Base-by-base conservation (phyloP, 2,797 vertebrate species). In the Pseudochirops corinnae region DNA sequence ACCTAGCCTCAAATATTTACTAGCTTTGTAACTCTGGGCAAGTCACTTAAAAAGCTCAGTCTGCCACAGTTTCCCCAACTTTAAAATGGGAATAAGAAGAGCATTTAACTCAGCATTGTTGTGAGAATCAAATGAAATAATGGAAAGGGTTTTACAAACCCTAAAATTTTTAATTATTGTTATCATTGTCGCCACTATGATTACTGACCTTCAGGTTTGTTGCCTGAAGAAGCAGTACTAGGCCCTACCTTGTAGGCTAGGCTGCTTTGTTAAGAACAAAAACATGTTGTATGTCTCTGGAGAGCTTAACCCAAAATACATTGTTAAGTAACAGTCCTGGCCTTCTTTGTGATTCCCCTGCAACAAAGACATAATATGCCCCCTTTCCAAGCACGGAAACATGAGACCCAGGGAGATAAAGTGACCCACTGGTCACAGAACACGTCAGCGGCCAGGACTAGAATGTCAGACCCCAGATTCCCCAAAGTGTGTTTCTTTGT, bases 191-290 rank as follows among this genome's bases (percentile, higher is more conserved):
- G 46, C 52, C 91, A 93, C 28, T 55, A 29, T 90, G n/a, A 95
- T 93, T 56, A 95, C 93, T 56, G 90, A 93, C 31, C 62, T 31
- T 56, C 21, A 6, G 90, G 92, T 91, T 58, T 91, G 46, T 10
- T 24, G 10, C 18, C 33, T 53, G 95, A 53, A 93, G 91, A 91
- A 12, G 31, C 7, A 53, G 33, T 55, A 55, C 53, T 55, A 95
- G 16, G 53, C 94, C 87, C 94, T 92, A 94, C 93, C 67, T 95
- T 58, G 82, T 95, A 91, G 95, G 60, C 93, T 39, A 31, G 90
- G 56, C 4, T 0, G 55, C 93, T 94, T 13, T 6, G 5, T 16
- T 29, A 91, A 56, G 91, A 96, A 95, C 95, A 93, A 55, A 24
- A 90, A 56, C 0, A 5, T 33, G 56, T 26, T 95, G 52, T 52